Evolutionary conservation across 2,113 vertebrate species (phyloP), one percentile per base, ranked within the genome.

Genomic region (Protobothrops flavoviridis): DNA sequence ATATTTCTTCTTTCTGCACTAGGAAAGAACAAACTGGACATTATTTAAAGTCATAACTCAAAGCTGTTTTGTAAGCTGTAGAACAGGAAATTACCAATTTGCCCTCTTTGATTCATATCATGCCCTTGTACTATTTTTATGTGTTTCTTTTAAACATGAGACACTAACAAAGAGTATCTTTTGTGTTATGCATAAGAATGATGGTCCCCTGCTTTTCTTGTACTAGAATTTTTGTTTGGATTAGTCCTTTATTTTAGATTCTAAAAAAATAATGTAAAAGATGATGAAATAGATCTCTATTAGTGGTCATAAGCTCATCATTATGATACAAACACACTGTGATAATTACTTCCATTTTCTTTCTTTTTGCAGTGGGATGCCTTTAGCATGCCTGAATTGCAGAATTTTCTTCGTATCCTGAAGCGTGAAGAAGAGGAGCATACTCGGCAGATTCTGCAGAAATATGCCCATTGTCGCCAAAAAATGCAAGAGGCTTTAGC

Each of bases 401-500:
- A 99, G 87, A 99, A 99, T 96, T 99, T 99, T 96, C 95, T 99
- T 93, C 98, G 98, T 39, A 99, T 99, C 93, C 97, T 99, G 91
- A 98, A 99, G 96, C 98, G 99, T 33, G 99, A 99, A 94, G 99
- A 99, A 90, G 99, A 99, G 93, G 99, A 99, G 52, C 99, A 99
- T 61, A 91, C 99, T 90, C 98, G 98, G 86, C 98, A 98, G 95
- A 98, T 99, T 85, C 95, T 98, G 91, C 98, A 98, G 94, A 98
- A 98, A 59, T 99, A 99, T 6, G 96, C 98, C 23, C 95, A 94
- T 89, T 99, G 98, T 93, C 98, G 98, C 81, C 97, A 98, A 94
- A 98, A 98, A 96, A 98, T 99, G 97, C 98, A 98, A 94, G 98
- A 98, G 92, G 98, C 98, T 0, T 95, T 99, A 95, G 96, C 98